These are phyloP conservation scores for Sesamia inferens DNA, from an alignment of 2,888 invertebrate species.

Conservation along the genomic window DNA sequence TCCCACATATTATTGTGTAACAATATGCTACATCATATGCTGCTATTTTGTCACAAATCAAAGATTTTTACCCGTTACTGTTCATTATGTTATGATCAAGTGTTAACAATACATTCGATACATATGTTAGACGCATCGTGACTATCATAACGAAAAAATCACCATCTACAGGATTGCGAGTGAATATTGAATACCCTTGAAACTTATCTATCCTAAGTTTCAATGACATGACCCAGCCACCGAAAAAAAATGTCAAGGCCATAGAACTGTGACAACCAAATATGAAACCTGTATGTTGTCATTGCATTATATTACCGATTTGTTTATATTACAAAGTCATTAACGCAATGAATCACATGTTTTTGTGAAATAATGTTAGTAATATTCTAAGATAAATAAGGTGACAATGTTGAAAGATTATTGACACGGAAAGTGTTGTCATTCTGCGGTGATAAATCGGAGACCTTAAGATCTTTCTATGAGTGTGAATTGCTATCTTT, in stretches of 20 bases:
- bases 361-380: slow-evolving; percentile 40
- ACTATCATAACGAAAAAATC: not conserved
- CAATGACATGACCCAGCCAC: slow-evolving; percentile 14
- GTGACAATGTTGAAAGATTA: slow-evolving; percentile 60
- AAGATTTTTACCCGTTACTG: not conserved
- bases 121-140: not conserved
- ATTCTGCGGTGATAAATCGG: slow-evolving; percentile 16
- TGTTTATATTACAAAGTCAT: slow-evolving; percentile 53
- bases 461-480: slow-evolving; percentile 31
- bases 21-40: too few relatives aligned
- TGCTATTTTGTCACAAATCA: not conserved
- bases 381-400: slow-evolving; percentile 56
- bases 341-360: slow-evolving; percentile 49
- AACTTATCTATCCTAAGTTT: not conserved
- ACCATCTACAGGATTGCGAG: not conserved
- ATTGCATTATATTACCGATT: slow-evolving; percentile 29
- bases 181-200: slow-evolving; percentile 13
- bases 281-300: not conserved
- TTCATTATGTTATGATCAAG: not conserved
- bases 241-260: not conserved
- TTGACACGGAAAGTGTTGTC: slow-evolving; percentile 45
- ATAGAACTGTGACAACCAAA: slow-evolving; percentile 10
- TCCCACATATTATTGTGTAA: not conserved
- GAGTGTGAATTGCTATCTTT: not conserved
- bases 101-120: slow-evolving; percentile 7